Base-by-base conservation (phyloP, 2,113 vertebrate genomes). In the human region DNA sequence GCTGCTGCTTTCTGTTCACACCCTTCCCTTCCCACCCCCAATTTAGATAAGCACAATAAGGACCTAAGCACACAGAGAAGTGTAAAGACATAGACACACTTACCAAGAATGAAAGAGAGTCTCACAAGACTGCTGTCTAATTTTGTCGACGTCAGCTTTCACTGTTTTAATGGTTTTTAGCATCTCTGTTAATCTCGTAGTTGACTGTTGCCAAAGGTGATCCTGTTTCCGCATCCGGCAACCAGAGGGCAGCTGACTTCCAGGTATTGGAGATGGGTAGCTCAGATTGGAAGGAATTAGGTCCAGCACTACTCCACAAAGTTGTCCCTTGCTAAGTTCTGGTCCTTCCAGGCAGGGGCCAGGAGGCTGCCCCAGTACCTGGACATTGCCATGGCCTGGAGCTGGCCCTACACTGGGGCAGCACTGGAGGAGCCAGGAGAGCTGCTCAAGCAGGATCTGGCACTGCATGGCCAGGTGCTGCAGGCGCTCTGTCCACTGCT, bases 91-190 rank as follows among this genome's bases (percentile, higher is more conserved):
- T 1, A 88, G 30, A 73, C 35, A 55, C 75, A 98, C 99, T 99
- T 98, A 99, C 99, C 99, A 99, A 85, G 99, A 99, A 98, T 99
- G 98, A 96, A 99, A 99, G 1, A 97, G 97, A n/a, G 98, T 98
- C 82, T 99, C 98, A 32, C 96, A 95, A 52, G 98, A 98, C 90
- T 98, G 98, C 61, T 98, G 98, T 8, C 98, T 98, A 86, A 99
- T 98, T 87, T 78, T 97, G 80, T 99, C 99, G 52, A 99, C 96
- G 68, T 99, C 98, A 57, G 97, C 94, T 98, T 99, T 99, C 97
- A 99, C 27, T 38, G 97, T 95, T 87, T 98, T 98, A 25, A 98
- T 98, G 6, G 98, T 92, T 85, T 96, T 94, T 90, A 99, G 94
- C 98, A 99, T 98, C 2, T 89, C 94, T 30, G 98, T 95, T 73